These are phyloP conservation scores for Abrostola triplasia DNA, from an alignment of 2,888 invertebrate species.

Conservation along the genomic window DNA sequence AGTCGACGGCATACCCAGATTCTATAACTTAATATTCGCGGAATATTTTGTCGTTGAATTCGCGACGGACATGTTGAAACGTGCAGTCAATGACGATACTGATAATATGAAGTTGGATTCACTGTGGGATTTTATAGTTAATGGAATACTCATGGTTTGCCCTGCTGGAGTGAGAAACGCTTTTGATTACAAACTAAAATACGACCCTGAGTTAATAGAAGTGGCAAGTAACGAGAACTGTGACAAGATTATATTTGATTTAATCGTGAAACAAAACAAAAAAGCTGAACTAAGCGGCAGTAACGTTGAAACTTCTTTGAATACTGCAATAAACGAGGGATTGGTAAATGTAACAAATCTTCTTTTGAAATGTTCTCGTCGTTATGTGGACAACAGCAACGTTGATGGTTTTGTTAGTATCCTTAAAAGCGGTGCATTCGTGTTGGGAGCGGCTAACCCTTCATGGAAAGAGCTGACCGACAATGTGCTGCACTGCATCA, in stretches of 20 bases:
- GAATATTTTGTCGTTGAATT: conserved; percentile 63
- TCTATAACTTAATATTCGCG: conserved; percentile 61
- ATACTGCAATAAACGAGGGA: conserved; percentile 55
- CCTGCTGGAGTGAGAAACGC: conserved; percentile 56
- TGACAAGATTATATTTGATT: conserved; percentile 57
- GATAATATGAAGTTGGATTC: conserved; percentile 34
- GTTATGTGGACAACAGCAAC: conserved; percentile 42
- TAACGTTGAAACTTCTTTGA: conserved; percentile 37
- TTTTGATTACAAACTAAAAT: conserved; percentile 64
- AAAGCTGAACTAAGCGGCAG: conserved; percentile 8
- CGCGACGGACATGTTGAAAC: conserved; percentile 48
- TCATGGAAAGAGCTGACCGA: conserved; percentile 38
- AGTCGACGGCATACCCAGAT: conserved; percentile 59
- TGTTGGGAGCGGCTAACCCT: conserved; percentile 32
- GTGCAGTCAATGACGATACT: not conserved
- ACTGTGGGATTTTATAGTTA: conserved; percentile 59
- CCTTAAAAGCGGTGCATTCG: conserved; percentile 36
- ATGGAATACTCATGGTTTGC: conserved; percentile 51
- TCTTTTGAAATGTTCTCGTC: conserved; percentile 47
- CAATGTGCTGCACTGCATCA: conserved; percentile 38
- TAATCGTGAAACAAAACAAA: conserved; percentile 55
- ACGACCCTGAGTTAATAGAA: conserved; percentile 53
- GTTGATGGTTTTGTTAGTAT: conserved; percentile 45
- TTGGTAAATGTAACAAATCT: conserved; percentile 53
- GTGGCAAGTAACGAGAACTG: conserved; percentile 39